Base-by-base conservation (phyloP, 1,140 invertebrate genomes). In the Papilio polytes region DNA sequence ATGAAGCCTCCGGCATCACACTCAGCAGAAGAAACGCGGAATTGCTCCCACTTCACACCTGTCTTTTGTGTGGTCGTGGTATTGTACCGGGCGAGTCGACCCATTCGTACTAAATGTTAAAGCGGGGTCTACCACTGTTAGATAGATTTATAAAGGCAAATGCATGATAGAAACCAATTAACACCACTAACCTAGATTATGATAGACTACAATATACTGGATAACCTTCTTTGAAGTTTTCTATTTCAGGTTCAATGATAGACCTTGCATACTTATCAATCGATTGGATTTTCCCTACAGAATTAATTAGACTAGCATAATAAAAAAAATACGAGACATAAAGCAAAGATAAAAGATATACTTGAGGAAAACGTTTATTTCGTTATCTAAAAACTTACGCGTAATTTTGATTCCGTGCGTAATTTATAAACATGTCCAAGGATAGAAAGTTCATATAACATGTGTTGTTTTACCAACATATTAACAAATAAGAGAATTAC, bases 221-320 rank as follows among this genome's bases (percentile, higher is more conserved):
- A 7, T 70, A 70, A 31, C 26, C 63, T 70, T 36, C 63, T 31
- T 6, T 31, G 10, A 0, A 31, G 63, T 70, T 36, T 70, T 70
- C 63, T n/a, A 70, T 70, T 70, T 36, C 63, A 70, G 26, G 63
- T 70, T 70, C 63, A 70, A 70, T 70, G 13, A 31, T 70, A 31
- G 13, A 70, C 63, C 63, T 70, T n/a, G 63, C 63, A 70, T 36
- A 70, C 13, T 31, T 13, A 70, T 13, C 13, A 31, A 70, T 13
- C 10, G 13, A 70, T 15, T 31, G 12, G 3, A 66, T 15, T 31
- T 7, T 48, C 13, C 12, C 12, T 48, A 12, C 12, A 13, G 13
- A 48, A 10, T 48, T 48, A 48, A 48, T 48, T 48, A 48, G 46
- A 48, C 46, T 13, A 12, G 13, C 2, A 13, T 15, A 3, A 15